Evolutionary conservation across 2,888 invertebrate genomes (phyloP).

Genomic region (Apoda limacodes): DNA sequence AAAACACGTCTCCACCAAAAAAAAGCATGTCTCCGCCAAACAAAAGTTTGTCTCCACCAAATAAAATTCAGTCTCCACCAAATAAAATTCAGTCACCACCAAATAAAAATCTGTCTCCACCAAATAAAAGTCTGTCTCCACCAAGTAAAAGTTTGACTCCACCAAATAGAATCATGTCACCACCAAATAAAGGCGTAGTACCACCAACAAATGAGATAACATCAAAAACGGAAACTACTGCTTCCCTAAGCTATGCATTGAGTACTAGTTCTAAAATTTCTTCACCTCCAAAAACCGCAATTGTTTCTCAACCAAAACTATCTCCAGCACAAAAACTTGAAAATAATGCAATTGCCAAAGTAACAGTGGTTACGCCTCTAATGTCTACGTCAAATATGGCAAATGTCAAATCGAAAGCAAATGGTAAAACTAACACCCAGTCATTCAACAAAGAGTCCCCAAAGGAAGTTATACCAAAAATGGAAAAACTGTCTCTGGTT

Average conservation of each 20-base stretch:
- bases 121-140: conserved; percentile 2
- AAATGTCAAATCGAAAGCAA: conserved; percentile 20
- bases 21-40: conserved; percentile 11
- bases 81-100: conserved; percentile 10
- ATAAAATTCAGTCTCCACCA: conserved; percentile 17
- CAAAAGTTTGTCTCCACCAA: conserved; percentile 19
- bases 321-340: no score
- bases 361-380: no score
- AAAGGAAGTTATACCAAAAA: conserved; percentile 28
- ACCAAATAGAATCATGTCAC: conserved; percentile 16
- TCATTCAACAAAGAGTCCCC: conserved; percentile 28
- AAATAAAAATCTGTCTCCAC: conserved; percentile 12
- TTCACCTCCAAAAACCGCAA: conserved; percentile 12
- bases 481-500: conserved; percentile 26
- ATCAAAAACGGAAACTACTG: no score
- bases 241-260: no score
- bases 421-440: conserved; percentile 18
- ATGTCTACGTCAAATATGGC: no score
- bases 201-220: conserved; percentile 20
- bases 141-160: conserved; percentile 9
- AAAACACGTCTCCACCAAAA: conserved; percentile 16
- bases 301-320: conserved; percentile 9
- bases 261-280: no score
- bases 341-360: no score
- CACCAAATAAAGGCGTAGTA: conserved; percentile 21